Conservation (phyloP, 2,797 vertebrate species). For the Mormyrops boulengeri region DNA sequence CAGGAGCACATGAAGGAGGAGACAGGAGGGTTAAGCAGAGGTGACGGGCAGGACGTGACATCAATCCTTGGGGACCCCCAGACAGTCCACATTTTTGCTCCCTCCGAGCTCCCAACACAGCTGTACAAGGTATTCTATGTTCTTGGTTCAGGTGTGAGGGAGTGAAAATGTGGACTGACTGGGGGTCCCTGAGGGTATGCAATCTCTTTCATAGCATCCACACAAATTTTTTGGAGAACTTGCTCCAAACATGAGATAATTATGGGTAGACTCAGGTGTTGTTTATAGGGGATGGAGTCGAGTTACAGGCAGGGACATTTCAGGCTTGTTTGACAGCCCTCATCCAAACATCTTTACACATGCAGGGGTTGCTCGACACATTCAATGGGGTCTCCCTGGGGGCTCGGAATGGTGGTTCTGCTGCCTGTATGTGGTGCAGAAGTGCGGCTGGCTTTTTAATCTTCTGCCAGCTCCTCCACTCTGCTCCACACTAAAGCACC, state of each 20-base stretch:
- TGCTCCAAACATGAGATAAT: background rate
- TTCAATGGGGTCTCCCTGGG: background rate
- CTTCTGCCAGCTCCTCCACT: background rate
- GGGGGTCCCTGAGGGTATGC: background rate
- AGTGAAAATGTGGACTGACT: background rate
- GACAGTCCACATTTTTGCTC: background rate
- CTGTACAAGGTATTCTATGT: background rate
- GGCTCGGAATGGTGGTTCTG: background rate
- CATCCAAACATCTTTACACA: background rate
- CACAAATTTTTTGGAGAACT: background rate
- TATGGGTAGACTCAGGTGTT: background rate
- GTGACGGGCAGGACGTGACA: background rate
- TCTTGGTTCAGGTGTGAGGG: background rate
- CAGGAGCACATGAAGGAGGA: background rate
- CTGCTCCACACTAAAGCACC: background rate
- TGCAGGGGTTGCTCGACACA: background rate
- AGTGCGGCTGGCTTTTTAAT: background rate
- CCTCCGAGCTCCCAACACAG: background rate
- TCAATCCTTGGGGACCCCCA: background rate
- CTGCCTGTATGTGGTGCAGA: background rate
- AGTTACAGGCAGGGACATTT: background rate
- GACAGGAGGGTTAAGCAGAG: background rate
- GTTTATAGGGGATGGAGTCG: conserved; percentile 2
- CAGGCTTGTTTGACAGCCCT: background rate
- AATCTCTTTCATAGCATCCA: background rate